phyloP scores from a whole-genome alignment of 2,888 invertebrate species.

The Chymomyza caudatula region DNA sequence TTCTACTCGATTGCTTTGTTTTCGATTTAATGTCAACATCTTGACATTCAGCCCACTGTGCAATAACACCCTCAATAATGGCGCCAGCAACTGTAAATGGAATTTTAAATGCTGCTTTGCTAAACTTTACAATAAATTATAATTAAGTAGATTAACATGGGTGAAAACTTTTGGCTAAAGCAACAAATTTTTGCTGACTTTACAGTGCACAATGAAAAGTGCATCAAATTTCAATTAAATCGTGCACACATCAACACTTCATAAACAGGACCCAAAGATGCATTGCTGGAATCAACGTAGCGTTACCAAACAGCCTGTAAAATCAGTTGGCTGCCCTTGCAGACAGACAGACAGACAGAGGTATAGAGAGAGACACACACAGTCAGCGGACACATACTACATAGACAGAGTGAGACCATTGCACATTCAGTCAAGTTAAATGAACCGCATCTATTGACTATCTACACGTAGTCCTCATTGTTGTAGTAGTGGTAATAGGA shows the following conservation, averaged over 20 bases:
- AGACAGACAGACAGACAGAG: neutral
- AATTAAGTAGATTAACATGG: slow-evolving; percentile 21
- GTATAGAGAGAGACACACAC: neutral
- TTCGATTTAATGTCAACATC: too few relatives aligned
- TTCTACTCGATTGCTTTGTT: too few relatives aligned
- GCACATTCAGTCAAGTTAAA: slow-evolving; percentile 69
- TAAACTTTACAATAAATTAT: slow-evolving; percentile 21
- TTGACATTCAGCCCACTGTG: neutral
- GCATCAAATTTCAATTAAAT: slow-evolving; percentile 67
- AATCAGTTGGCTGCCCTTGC: neutral
- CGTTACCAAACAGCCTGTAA: neutral
- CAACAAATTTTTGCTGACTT: slow-evolving; percentile 30
- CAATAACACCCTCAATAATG: neutral
- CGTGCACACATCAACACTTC: slow-evolving; percentile 64
- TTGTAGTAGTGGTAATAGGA: neutral
- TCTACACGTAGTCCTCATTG: slow-evolving; percentile 36
- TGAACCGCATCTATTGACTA: slow-evolving; percentile 71
- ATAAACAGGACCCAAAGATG: slow-evolving; percentile 34
- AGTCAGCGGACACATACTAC: neutral
- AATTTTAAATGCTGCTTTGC: slow-evolving; percentile 29
- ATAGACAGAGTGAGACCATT: slow-evolving; percentile 38
- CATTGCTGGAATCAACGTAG: neutral
- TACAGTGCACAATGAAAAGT: slow-evolving; percentile 32
- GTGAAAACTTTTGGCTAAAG: slow-evolving; percentile 30
- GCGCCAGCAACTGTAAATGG: slow-evolving; percentile 17